Conservation (phyloP, 2,797 vertebrate species). For the Falco cherrug region DNA sequence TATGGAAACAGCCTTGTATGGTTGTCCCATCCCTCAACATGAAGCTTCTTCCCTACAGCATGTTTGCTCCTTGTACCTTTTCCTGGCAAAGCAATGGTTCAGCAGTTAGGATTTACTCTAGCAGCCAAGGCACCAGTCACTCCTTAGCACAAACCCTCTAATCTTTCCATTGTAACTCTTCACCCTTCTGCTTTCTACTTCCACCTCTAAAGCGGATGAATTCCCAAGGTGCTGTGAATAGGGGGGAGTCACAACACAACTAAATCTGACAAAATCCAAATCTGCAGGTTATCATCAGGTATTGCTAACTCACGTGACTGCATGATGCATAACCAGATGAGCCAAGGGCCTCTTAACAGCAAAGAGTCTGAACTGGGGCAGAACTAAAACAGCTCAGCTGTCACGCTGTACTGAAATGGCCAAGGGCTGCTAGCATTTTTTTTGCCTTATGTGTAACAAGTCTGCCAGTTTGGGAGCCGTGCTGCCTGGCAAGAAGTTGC, state of each 20-base stretch:
- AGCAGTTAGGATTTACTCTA: background rate
- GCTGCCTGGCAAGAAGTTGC: slow-evolving; percentile 48
- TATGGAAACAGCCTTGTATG: background rate
- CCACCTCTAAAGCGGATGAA: background rate
- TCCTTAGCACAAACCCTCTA: background rate
- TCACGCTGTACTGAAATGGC: slow-evolving; percentile 18
- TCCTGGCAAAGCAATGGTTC: background rate
- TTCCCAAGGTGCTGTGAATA: background rate
- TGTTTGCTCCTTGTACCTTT: background rate
- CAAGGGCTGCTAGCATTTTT: slow-evolving; percentile 41
- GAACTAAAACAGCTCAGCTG: slow-evolving; percentile 71
- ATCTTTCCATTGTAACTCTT: background rate
- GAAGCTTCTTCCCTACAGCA: background rate
- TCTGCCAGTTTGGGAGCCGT: slow-evolving; percentile 45
- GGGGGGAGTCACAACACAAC: background rate
- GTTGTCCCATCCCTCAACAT: background rate
- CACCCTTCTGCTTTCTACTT: background rate
- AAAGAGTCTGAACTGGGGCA: slow-evolving; percentile 61
- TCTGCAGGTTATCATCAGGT: slow-evolving; percentile 5
- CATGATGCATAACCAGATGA: background rate
- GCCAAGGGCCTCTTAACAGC: slow-evolving; percentile 39
- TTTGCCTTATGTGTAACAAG: slow-evolving; percentile 41
- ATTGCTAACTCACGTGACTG: slow-evolving; percentile 27
- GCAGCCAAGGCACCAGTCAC: background rate
- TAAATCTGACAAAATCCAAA: background rate